Base-by-base conservation (phyloP, 1,140 invertebrate genomes). In the Drosophila novamexicana region DNA sequence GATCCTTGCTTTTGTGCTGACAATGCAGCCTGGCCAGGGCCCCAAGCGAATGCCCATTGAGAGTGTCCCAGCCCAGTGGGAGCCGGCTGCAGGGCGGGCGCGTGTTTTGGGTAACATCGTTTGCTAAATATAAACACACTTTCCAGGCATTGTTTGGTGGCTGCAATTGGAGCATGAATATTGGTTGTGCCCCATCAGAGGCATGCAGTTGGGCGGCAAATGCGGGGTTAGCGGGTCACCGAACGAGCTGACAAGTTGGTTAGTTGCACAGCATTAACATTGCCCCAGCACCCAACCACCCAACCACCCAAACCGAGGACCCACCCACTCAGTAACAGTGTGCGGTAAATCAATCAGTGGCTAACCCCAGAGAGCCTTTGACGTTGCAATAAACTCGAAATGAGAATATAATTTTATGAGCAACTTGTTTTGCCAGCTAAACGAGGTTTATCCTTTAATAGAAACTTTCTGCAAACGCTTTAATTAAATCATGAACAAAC, bases 81-180 rank as follows among this genome's bases (percentile, higher is more conserved):
- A 18, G 14, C 10, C 42, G 22, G 4, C 22, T n/a, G 9, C 6
- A 37, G 12, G 8, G 36, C 34, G 39, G 32, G 16, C 12, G 12
- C 50, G 69, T 32, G 44, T 72, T 77, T 77, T 29, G 62, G 54
- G 39, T 39, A 69, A 66, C 71, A 79, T 75, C 71, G 72, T 83
- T 83, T 88, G 83, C 77, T 88, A 89, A 88, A 89, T 83, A 89
- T 88, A 88, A 89, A 88, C 83, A 79, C 67, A 88, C 79, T 80
- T 40, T 29, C 65, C 81, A 72, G 69, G 65, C 83, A 75, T 88
- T 88, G 84, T 88, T 88, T 89, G 88, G 62, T 8, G 29, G 69
- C 72, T 88, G 79, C 84, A 89, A 88, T 88, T 88, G 83, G 83
- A 88, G 83, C 83, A 88, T 88, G 83, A 88, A 88, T 88, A 79